phyloP scores from a whole-genome alignment of 2,888 invertebrate genomes.

The Lepidochitona cinerea region DNA sequence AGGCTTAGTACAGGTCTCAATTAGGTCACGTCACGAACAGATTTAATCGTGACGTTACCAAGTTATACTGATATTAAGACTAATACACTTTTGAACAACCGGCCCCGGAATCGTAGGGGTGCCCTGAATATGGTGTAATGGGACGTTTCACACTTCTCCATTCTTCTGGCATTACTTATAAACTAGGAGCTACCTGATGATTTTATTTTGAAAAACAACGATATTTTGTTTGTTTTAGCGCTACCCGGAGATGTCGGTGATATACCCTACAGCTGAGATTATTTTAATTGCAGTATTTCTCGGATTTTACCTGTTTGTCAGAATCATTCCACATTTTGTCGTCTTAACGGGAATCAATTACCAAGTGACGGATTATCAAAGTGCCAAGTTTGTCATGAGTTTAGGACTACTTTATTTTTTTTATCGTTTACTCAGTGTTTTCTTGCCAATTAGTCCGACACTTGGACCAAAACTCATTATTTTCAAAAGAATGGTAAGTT shows the following conservation, averaged over 20 bases:
- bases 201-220: too few relatives aligned
- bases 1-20: too few relatives aligned
- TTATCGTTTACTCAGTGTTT: constrained; percentile 71
- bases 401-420: constrained; percentile 72
- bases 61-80: too few relatives aligned
- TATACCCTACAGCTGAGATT: constrained; percentile 43
- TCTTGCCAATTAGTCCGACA: constrained; percentile 71
- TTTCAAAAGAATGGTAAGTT: constrained; percentile 64
- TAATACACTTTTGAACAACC: too few relatives aligned
- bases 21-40: too few relatives aligned
- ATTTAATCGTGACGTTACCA: too few relatives aligned
- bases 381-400: constrained; percentile 66
- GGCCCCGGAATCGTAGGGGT: too few relatives aligned
- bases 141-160: too few relatives aligned
- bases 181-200: too few relatives aligned
- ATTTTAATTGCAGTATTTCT: constrained; percentile 53
- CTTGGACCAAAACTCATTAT: constrained; percentile 72
- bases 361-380: constrained; percentile 47
- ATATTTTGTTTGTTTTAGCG: constrained; percentile 40
- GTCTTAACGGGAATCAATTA: not conserved
- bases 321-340: constrained; percentile 52
- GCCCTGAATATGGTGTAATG: too few relatives aligned
- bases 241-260: constrained; percentile 39
- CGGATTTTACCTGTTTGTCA: constrained; percentile 52
- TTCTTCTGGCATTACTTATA: too few relatives aligned